These are phyloP conservation scores for Acromyrmex charruanus DNA, from an alignment of 1,140 invertebrate species.

Conservation along the genomic window DNA sequence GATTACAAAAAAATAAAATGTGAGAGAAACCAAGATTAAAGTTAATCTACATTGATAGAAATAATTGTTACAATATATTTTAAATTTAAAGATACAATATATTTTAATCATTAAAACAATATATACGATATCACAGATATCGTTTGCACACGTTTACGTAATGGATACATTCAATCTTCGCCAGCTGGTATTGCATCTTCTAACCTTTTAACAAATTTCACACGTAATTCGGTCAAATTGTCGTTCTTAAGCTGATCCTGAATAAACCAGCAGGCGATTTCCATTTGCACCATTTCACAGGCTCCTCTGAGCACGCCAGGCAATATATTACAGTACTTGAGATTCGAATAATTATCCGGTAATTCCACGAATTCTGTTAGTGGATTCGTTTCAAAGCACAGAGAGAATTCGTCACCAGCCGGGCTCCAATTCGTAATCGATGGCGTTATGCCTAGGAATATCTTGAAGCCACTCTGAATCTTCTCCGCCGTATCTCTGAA, in stretches of 20 bases:
- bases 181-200: slow-evolving; percentile 99
- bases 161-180: slow-evolving; percentile 93
- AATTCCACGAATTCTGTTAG: slow-evolving; percentile 99
- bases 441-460: slow-evolving; percentile 97
- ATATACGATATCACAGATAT: not conserved
- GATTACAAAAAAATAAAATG: too few relatives aligned
- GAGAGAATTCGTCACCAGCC: slow-evolving; percentile 98
- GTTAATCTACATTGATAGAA: too few relatives aligned
- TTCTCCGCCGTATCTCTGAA: slow-evolving; percentile 99
- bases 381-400: slow-evolving; percentile 98
- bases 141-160: not conserved
- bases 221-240: slow-evolving; percentile 96
- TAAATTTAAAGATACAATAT: slow-evolving; percentile 33
- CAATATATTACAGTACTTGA: slow-evolving; percentile 98
- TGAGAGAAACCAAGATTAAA: too few relatives aligned
- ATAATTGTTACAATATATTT: slow-evolving; percentile 40
- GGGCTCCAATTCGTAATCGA: slow-evolving; percentile 97
- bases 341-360: slow-evolving; percentile 93
- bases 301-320: slow-evolving; percentile 97
- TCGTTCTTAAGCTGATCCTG: slow-evolving; percentile 99
- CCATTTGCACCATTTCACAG: slow-evolving; percentile 97
- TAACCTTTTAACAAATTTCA: slow-evolving; percentile 98
- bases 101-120: not conserved
- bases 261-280: slow-evolving; percentile 93
- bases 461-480: slow-evolving; percentile 95